Conservation (phyloP, 1,140 invertebrate species). For the Neoseiulus cucumeris region DNA sequence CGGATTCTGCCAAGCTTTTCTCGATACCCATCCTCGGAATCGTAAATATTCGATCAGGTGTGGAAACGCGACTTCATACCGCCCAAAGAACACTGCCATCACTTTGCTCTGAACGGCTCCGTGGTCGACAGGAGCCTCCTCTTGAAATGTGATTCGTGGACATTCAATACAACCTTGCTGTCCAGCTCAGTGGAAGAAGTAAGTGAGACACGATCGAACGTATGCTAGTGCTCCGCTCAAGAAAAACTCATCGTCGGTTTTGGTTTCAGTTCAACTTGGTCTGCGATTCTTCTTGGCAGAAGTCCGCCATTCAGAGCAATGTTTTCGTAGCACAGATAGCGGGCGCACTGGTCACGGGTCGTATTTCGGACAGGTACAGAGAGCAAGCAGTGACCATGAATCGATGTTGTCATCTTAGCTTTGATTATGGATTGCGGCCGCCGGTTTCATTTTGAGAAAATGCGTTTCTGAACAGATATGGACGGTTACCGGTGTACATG, state of each 20-base stretch:
- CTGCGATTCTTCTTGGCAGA: neutral
- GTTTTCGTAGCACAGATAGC: constrained; percentile 4
- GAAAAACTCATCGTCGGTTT: too few relatives aligned
- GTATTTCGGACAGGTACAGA: neutral
- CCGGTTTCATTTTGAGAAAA: too few relatives aligned
- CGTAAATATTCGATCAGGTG: neutral
- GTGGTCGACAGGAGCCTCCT: neutral
- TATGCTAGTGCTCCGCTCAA: too few relatives aligned
- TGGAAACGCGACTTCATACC: neutral
- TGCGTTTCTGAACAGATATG: neutral
- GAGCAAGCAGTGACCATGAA: too few relatives aligned
- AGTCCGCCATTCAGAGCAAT: neutral
- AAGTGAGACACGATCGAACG: neutral
- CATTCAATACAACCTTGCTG: constrained; percentile 2
- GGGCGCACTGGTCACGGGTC: neutral
- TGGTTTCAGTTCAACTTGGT: neutral
- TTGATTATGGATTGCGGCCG: too few relatives aligned
- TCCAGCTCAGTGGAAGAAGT: constrained; percentile 1
- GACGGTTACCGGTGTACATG: neutral
- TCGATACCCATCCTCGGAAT: too few relatives aligned
- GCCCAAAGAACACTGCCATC: neutral
- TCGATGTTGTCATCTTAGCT: too few relatives aligned
- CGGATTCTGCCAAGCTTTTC: too few relatives aligned
- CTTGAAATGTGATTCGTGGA: neutral
- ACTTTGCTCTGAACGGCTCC: neutral